A percentile compares a stretch with the other conserved stretches of the same genome.
phyloP scores from a whole-genome alignment of 2,113 vertebrate species.

The Eulemur macaco region DNA sequence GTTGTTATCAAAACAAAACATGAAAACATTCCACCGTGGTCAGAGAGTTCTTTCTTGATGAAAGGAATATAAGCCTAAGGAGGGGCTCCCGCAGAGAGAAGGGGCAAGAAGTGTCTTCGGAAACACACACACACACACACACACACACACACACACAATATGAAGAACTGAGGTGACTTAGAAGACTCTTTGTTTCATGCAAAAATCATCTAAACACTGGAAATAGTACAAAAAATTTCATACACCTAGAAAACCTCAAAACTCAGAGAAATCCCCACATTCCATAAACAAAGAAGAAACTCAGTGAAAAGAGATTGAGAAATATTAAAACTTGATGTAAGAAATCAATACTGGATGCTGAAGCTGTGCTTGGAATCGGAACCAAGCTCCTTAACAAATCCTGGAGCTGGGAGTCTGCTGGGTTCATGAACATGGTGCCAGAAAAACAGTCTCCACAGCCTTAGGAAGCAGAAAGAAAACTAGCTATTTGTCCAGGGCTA shows the following conservation, averaged over 20 bases:
- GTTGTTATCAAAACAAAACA: neutral
- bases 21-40: neutral
- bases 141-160: neutral
- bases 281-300: neutral
- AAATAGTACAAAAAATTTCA: neutral
- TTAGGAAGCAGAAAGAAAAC: neutral
- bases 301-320: neutral
- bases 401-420: neutral
- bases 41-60: neutral
- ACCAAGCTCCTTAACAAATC: neutral
- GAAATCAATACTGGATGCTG: slow-evolving; percentile 11
- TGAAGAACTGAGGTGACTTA: neutral
- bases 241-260: neutral
- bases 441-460: neutral
- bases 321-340: neutral
- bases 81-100: no score
- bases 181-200: neutral
- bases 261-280: neutral
- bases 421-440: neutral
- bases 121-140: neutral
- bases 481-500: neutral
- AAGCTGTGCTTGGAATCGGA: neutral
- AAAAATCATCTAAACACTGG: neutral
- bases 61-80: neutral
- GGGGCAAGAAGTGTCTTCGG: neutral